Evolutionary conservation across 2,113 vertebrate genomes (phyloP), one percentile per base, ranked within the genome.

Genomic region (Malurus elegans): DNA sequence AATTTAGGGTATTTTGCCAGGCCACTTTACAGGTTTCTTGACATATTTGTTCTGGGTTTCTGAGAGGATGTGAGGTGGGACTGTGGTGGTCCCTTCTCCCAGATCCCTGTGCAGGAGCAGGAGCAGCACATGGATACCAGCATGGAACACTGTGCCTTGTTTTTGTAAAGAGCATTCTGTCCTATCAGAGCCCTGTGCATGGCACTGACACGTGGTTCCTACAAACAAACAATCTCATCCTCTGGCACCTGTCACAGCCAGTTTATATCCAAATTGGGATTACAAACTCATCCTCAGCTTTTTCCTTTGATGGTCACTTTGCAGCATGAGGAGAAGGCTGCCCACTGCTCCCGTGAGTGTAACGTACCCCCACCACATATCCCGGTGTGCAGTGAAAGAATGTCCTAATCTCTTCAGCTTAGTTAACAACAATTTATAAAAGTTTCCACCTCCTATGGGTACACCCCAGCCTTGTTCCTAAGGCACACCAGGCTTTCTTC

Each of bases 61-160:
- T 64, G 34, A 91, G 79, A 66, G 32, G 44, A 47, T 9, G 57
- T 2, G 4, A 45, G 17, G 16, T 18, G 29, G 24, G 34, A 47
- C 14, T 58, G 32, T 54, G 64, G 32, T 47, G 47, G 50, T 42
- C 13, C 32, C 47, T 72, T 76, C 42, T 66, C 51, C 31, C 51
- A 57, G 9, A 40, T 40, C 45, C 75, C 50, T 8, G 36, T 12
- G 29, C 76, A 50, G 31, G 14, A 54, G 9, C 18, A 45, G 2
- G 4, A 50, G 9, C 2, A 5, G 45, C 40, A 45, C 0, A 0
- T 9, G 31, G 53, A 58, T 36, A 58, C 44, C 31, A 67, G 45
- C 53, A 51, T 18, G 32, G 62, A 76, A 60, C 14, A 6, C 18
- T 60, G 36, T 51, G 45, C 26, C 21, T 44, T 28, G 61, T 20